Percentiles rank a stretch among this genome's conserved stretches.
Evolutionary conservation across 2,888 invertebrate species (phyloP).

Genomic region (Chouioia cunea): DNA sequence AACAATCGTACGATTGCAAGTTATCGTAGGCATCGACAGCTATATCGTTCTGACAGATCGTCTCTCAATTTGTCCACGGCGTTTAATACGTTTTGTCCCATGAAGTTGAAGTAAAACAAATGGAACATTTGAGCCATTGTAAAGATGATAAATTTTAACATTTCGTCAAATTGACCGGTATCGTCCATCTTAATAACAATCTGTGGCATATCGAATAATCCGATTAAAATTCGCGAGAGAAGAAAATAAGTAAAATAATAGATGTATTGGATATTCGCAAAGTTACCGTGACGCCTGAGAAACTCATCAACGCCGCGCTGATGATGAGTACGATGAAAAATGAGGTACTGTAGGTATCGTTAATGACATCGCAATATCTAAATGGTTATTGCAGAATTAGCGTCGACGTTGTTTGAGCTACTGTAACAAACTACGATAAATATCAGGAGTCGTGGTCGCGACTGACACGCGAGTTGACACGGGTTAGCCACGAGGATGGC

Average conservation of each 20-base stretch:
- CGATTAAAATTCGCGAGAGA: too few relatives aligned
- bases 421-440: too few relatives aligned
- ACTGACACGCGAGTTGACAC: too few relatives aligned
- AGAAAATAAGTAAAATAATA: too few relatives aligned
- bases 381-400: too few relatives aligned
- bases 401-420: too few relatives aligned
- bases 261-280: too few relatives aligned
- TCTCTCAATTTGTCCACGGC: neutral
- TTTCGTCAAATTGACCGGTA: conserved; percentile 3
- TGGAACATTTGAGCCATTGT: conserved; percentile 31
- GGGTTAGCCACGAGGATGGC: too few relatives aligned
- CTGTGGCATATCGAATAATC: too few relatives aligned
- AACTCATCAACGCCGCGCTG: conserved; percentile 24
- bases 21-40: too few relatives aligned
- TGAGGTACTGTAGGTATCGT: conserved; percentile 15
- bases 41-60: conserved; percentile 34
- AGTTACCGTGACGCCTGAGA: conserved; percentile 42
- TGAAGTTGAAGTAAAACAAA: conserved; percentile 22
- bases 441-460: too few relatives aligned
- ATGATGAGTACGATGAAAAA: conserved; percentile 7
- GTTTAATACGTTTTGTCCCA: conserved; percentile 31
- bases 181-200: conserved; percentile 11
- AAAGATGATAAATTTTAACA: conserved; percentile 29
- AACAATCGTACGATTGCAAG: too few relatives aligned
- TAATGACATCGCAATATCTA: conserved; percentile 35